Evolutionary conservation across 2,113 vertebrate genomes (phyloP), one percentile per base, ranked within the genome.

Genomic region (Spheniscus mendiculus): DNA sequence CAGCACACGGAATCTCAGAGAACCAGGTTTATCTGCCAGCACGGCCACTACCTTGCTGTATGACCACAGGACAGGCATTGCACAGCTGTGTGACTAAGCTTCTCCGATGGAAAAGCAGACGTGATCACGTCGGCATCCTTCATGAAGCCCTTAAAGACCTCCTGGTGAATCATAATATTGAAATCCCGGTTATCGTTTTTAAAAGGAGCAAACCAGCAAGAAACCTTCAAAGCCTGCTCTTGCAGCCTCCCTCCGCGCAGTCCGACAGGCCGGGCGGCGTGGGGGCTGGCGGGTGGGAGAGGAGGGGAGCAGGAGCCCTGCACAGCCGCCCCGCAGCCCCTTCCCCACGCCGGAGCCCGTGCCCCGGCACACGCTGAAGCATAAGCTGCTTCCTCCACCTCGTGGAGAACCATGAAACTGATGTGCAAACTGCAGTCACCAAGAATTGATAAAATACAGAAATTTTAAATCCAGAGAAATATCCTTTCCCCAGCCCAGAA

Each of bases 301-400:
- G 36, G 40, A 59, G 25, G 8, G 38, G 40, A 40, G 67, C n/a
- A 0, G 34, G 49, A 72, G 21, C 50, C 6, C 53, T 0, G 20
- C 45, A 32, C 42, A 38, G 34, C 44, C 8, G 45, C 49, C 30
- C 36, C 13, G 4, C 29, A 22, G 44, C 66, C 5, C 11, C 70
- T 49, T 38, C 53, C 50, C 69, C 19, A 15, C 6, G 1, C 10
- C 0, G 1, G 11, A 58, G 38, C 49, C 49, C 1, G 1, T 49
- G 4, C 12, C 20, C 90, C 7, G 0, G 9, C 73, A 14, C 53
- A 13, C 1, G 2, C 45, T 3, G 0, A 72, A 92, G 63, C 34
- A 1, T 8, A 49, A 76, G 73, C 84, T 25, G 47, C 94, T 96
- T 94, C 89, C 97, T 71, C 96, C 96, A 94, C 96, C 96, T 97